Evolutionary conservation across 1,140 invertebrate genomes (phyloP).

Genomic region (Panagrolaimus sp.): DNA sequence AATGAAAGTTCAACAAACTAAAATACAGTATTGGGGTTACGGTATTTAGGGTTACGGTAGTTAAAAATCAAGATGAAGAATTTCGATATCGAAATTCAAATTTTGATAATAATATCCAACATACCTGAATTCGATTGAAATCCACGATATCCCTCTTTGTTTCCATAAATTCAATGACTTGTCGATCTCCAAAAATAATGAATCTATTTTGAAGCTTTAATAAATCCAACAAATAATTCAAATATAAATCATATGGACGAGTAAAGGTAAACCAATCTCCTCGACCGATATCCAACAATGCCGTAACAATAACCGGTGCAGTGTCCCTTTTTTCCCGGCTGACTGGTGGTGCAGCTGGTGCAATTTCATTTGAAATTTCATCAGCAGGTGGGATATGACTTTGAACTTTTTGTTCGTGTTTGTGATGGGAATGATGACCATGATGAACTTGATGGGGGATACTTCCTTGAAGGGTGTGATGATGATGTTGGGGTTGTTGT

Average conservation of each 20-base stretch:
- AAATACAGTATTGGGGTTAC: neutral
- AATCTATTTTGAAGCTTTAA: conserved; percentile 37
- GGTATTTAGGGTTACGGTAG: neutral
- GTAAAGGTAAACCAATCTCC: conserved; percentile 42
- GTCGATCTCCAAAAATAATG: conserved; percentile 43
- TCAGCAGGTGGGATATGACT: neutral
- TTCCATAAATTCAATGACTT: conserved; percentile 30
- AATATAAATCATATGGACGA: conserved; percentile 39
- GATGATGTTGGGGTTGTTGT: neutral
- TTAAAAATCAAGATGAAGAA: neutral
- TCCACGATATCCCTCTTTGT: conserved; percentile 21
- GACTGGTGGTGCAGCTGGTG: neutral
- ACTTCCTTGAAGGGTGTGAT: neutral
- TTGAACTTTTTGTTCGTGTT: neutral
- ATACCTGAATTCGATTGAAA: conserved; percentile 36
- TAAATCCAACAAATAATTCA: conserved; percentile 35
- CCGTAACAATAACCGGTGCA: conserved; percentile 40
- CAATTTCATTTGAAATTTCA: conserved; percentile 5
- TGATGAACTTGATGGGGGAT: neutral
- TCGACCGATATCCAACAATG: conserved; percentile 49
- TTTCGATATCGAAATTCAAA: conserved; percentile 10
- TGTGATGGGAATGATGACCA: conserved; percentile 12
- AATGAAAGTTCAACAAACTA: conserved; percentile 34
- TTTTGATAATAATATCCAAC: too few relatives aligned
- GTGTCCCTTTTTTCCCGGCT: neutral